Percentiles rank a stretch among this genome's conserved stretches.
phyloP scores from a whole-genome alignment of 2,888 invertebrate genomes.

The Drosophila engyochracea region DNA sequence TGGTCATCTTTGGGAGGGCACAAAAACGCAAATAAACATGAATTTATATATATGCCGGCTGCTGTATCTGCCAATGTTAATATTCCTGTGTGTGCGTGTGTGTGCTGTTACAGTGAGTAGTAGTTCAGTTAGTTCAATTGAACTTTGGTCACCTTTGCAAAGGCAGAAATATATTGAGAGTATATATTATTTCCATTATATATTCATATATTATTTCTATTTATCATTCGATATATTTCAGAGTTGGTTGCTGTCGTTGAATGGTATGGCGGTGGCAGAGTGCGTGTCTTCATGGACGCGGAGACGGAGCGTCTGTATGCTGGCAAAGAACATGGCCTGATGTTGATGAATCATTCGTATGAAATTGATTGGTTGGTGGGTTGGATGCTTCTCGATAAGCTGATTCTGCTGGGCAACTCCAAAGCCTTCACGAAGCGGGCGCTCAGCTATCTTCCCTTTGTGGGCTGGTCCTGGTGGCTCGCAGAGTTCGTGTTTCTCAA shows the following conservation, averaged over 20 bases:
- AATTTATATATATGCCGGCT: neutral
- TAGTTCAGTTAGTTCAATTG: neutral
- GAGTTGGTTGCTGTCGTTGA: conserved; percentile 96
- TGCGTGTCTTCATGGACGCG: conserved; percentile 91
- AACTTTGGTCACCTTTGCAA: neutral
- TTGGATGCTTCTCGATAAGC: conserved; percentile 95
- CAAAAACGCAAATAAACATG: too few species aligned
- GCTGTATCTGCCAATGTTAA: neutral
- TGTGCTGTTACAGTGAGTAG: neutral
- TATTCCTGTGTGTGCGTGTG: neutral
- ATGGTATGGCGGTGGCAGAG: conserved; percentile 95
- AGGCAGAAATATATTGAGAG: neutral
- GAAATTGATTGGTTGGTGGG: conserved; percentile 98
- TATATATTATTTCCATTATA: neutral
- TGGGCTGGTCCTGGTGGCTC: conserved; percentile 98
- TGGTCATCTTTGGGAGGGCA: neutral
- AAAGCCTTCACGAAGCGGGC: conserved; percentile 98
- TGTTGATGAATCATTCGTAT: conserved; percentile 97
- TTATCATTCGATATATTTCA: conserved; percentile 83
- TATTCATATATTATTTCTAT: neutral
- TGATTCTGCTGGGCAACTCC: conserved; percentile 94
- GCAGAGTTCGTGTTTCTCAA: conserved; percentile 97
- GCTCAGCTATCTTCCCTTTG: conserved; percentile 94
- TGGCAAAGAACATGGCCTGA: conserved; percentile 95
- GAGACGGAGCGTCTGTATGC: conserved; percentile 91